phyloP scores from a whole-genome alignment of 2,113 vertebrate species.

The Oreamnos americanus region DNA sequence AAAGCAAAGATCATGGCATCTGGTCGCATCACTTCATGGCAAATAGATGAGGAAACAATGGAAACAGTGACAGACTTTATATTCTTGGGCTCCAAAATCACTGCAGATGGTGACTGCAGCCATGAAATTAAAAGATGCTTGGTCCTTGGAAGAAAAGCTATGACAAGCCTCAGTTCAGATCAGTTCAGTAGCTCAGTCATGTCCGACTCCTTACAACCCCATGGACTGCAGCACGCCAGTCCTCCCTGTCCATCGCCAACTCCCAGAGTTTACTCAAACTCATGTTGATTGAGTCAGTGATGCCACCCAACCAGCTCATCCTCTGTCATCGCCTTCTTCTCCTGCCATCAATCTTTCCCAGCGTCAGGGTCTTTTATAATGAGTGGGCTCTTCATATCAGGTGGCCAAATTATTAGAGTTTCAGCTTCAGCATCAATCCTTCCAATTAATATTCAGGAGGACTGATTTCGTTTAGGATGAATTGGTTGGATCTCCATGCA shows the following conservation, averaged over 20 bases:
- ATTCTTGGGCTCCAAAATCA: not conserved
- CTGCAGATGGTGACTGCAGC: not conserved
- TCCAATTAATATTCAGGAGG: not conserved
- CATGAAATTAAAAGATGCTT: not conserved
- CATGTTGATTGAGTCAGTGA: not conserved
- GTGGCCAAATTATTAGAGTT: not conserved
- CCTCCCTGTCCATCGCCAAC: not conserved
- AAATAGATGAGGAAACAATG: not conserved
- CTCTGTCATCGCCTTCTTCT: not conserved
- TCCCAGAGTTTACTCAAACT: not conserved
- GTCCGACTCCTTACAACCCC: fast-evolving
- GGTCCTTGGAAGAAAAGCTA: not conserved
- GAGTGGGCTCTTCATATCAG: not conserved
- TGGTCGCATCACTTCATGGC: fast-evolving
- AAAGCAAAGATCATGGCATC: not conserved
- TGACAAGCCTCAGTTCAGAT: not conserved
- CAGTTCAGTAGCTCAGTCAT: not conserved
- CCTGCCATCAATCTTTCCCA: not conserved
- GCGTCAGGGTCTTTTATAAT: not conserved
- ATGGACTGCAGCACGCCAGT: not conserved
- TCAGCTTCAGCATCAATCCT: not conserved
- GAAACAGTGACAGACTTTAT: not conserved
- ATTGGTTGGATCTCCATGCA: not conserved
- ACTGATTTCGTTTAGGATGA: not conserved
- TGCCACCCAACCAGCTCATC: not conserved